Evolutionary conservation across 2,888 invertebrate genomes (phyloP), one percentile per base, ranked within the genome.

Genomic region (Ochropleura plecta): DNA sequence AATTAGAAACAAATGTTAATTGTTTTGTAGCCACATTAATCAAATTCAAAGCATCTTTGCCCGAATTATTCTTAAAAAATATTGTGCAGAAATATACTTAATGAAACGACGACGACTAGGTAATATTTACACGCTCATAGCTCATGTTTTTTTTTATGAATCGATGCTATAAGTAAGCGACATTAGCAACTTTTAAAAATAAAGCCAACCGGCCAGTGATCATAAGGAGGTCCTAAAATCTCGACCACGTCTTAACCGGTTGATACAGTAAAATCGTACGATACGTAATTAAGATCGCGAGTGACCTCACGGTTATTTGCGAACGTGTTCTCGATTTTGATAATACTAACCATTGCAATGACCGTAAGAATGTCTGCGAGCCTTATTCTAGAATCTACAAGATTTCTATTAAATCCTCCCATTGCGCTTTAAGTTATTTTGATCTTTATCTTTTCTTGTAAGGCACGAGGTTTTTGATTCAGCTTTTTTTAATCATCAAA

Each of bases 181-280:
- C 14, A 48, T 57, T 7, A 18, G 59, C 63, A 57, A 30, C 18
- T 53, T 18, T 46, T n/a, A 55, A 68, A 59, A 51, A 44, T 73
- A n/a, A 59, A 73, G 66, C 44, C 42, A 44, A 53, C 53, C 66
- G 30, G 53, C 63, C 48, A 69, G 48, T 70, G 20, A 65, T 68
- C 40, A 62, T 64, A 78, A 64, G 60, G 64, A 74, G 79, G 64
- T 70, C 51, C 70, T 77, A 53, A 73, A 71, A 84, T 77, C 79
- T 65, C 65, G 65, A 70, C 76, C 76, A 77, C 77, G 76, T 86
- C 49, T 67, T 55, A 74, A 88, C 87, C 79, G 82, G 85, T 86
- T 86, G 71, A 79, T 84, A 84, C 83, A 78, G 78, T 86, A 79
- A 84, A 87, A 82, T 88, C 82, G 63, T 78, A 86, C 76, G 78